Base-by-base conservation (phyloP, 2,888 invertebrate genomes). In the Xestobium rufovillosum region DNA sequence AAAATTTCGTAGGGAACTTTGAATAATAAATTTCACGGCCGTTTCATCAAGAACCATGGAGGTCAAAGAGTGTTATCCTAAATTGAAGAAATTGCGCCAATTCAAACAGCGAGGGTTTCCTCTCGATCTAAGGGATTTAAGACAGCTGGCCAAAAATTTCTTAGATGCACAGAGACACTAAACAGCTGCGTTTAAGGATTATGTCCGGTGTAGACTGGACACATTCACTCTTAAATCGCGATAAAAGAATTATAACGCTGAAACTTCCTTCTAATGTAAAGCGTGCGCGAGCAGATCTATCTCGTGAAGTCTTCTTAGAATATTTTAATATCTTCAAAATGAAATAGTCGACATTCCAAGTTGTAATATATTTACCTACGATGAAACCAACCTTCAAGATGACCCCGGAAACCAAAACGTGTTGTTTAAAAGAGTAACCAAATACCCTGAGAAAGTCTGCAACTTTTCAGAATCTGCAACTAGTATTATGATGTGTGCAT, bases 401-500 rank as follows among this genome's bases (percentile, higher is more conserved):
- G 52, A 60, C 36, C 50, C 52, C 12, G 52, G 50, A 2, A 30
- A 17, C 16, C 43, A 15, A 13, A 6, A 14, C 12, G 3, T 14
- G 32, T 17, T 31, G 6, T 28, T 10, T 28, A 6, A 10, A 8
- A 6, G 28, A 12, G 12, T 6, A 6, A 28, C n/a, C 6, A 28
- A 28, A 28, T 28, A 28, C 10, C 28, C 10, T 6, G 28, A 28
- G 10, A 6, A 10, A 8, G 28, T 28, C 6, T 10, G n/a, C 8
- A 28, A 28, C 10, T 12, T 10, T 10, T 8, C 54, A 3, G 60
- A 63, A 49, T 34, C 41, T 10, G 34, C 45, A 10, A 55, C 45
- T 10, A 53, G 55, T 4, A 38, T 63, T 2, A 62, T 65, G 62
- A 51, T 60, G 39, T 48, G 50, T 43, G 57, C 50, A 4, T 46